Percentiles rank a stretch among this genome's conserved stretches.
Evolutionary conservation across 2,113 vertebrate species (phyloP).

Genomic region (Xiphorhynchus elegans): DNA sequence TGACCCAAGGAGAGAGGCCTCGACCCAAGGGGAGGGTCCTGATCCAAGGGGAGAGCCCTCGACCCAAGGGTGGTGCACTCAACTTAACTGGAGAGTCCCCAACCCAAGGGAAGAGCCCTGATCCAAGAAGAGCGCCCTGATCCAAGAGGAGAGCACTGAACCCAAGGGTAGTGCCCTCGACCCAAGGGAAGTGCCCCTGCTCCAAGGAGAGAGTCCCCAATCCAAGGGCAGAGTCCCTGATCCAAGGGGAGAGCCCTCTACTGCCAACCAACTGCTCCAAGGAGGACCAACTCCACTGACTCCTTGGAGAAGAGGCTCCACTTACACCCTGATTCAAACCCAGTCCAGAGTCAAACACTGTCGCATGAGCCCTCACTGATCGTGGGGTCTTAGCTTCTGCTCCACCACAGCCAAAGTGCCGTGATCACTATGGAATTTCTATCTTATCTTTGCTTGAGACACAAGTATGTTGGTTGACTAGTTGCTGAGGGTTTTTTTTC

Average conservation of each 20-base stretch:
- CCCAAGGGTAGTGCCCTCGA: no score
- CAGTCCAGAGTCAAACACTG: background rate
- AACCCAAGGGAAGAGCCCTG: no score
- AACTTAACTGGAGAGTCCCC: no score
- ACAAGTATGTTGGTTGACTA: background rate
- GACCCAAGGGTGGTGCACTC: no score
- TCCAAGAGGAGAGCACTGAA: no score
- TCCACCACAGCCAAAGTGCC: background rate
- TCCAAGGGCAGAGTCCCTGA: background rate
- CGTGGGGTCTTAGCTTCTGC: no score
- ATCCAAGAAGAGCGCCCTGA: no score
- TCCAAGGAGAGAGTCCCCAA: accelerated
- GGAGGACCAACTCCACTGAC: background rate
- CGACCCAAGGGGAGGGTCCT: no score
- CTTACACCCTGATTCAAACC: background rate
- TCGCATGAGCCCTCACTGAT: background rate
- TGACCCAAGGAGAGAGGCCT: no score
- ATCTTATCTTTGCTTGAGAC: background rate
- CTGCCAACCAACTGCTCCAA: background rate
- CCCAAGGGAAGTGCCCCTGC: background rate
- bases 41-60: no score
- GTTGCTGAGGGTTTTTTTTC: background rate
- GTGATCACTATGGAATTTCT: background rate
- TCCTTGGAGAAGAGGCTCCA: accelerated
- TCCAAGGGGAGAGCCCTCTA: background rate